Evolutionary conservation across 1,140 invertebrate genomes (phyloP).

Genomic region (Berghia stephanieae): DNA sequence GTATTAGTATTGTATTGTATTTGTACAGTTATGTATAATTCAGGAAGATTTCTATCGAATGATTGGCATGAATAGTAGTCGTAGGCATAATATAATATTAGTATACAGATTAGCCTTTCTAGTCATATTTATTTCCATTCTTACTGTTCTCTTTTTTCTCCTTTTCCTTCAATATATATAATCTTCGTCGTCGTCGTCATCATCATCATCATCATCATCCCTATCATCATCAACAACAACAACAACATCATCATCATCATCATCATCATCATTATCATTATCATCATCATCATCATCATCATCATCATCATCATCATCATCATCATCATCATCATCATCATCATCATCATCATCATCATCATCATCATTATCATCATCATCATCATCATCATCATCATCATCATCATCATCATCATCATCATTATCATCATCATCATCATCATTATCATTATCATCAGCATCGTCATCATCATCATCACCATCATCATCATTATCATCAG

Average conservation of each 20-base stretch:
- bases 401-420: slow-evolving; percentile 16
- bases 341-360: neutral
- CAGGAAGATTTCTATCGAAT: too few species aligned
- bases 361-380: neutral
- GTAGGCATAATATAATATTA: neutral
- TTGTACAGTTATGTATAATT: too few species aligned
- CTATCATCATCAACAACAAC: neutral
- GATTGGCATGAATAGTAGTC: too few species aligned
- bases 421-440: neutral
- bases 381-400: neutral
- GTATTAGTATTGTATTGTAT: too few species aligned
- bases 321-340: neutral
- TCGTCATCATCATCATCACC: neutral
- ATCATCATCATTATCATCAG: too few species aligned
- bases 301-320: neutral
- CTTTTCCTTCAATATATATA: neutral
- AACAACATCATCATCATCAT: neutral
- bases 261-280: neutral
- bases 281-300: neutral
- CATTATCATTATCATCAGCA: too few species aligned
- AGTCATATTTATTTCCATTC: neutral
- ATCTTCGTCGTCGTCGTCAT: neutral
- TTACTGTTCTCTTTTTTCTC: neutral
- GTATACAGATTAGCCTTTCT: neutral
- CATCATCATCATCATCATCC: neutral